Evolutionary conservation across 2,888 invertebrate genomes (phyloP).

Genomic region (Patella depressa): DNA sequence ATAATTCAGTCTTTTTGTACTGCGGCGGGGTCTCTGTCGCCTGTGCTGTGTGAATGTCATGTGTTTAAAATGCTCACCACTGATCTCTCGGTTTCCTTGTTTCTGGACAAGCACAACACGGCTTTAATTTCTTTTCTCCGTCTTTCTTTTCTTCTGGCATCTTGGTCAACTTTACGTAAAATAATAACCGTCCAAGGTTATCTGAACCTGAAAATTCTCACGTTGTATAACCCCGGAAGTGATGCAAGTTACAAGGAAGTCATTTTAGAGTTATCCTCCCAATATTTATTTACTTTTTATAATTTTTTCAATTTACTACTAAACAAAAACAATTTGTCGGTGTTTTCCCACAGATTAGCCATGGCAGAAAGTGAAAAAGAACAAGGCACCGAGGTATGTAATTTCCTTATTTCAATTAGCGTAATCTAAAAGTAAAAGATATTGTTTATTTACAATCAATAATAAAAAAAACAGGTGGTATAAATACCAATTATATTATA

Average conservation of each 20-base stretch:
- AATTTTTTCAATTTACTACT: too few species aligned
- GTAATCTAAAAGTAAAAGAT: too few species aligned
- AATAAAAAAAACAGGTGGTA: too few species aligned
- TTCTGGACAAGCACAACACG: conserved; percentile 98
- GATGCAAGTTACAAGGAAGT: not conserved
- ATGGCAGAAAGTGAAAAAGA: conserved; percentile 42
- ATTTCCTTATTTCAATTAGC: too few species aligned
- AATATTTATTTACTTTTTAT: not conserved
- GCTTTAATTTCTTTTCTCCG: conserved; percentile 80
- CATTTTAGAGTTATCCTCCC: conserved; percentile 21
- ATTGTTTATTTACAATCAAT: too few species aligned
- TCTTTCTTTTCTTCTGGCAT: conserved; percentile 31
- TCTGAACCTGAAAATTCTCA: not conserved
- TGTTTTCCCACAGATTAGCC: conserved; percentile 1
- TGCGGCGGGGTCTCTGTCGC: too few species aligned
- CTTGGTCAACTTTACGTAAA: not conserved
- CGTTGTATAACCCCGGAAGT: conserved; percentile 10
- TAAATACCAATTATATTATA: too few species aligned
- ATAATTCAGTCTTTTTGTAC: too few species aligned
- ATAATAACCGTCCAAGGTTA: too few species aligned
- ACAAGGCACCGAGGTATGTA: conserved; percentile 25
- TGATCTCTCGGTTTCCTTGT: conserved; percentile 90
- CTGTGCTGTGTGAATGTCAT: not conserved
- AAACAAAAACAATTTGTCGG: too few species aligned
- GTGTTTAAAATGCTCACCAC: conserved; percentile 78